Conservation (phyloP, 35 echinoderm and acorn worm species). For the Ophiothrix spiculata region DNA sequence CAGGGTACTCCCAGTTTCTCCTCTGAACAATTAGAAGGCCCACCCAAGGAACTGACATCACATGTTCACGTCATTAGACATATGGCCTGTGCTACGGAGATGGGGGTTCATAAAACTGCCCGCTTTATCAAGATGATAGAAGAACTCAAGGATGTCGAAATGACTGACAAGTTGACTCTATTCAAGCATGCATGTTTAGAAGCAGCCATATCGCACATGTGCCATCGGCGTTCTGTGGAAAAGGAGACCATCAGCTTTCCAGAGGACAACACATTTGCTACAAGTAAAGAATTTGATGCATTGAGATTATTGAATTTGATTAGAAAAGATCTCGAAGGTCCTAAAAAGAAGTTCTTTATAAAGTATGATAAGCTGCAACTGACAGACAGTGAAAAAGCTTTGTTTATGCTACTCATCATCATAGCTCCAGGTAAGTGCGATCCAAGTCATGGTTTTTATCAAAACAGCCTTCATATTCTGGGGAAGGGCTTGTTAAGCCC, state of each 20-base stretch:
- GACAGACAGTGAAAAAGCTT: conserved; percentile 52
- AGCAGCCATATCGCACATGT: background rate
- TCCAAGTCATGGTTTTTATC: background rate
- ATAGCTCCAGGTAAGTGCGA: conserved; percentile 58
- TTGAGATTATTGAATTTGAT: conserved; percentile 2
- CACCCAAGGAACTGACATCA: conserved; percentile 42
- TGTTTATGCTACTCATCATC: conserved; percentile 42
- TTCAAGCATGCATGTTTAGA: conserved; percentile 55
- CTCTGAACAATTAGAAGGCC: conserved; percentile 19
- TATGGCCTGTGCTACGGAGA: conserved; percentile 33
- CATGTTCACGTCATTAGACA: conserved; percentile 36
- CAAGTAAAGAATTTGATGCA: background rate
- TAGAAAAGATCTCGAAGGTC: background rate
- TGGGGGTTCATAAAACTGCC: conserved; percentile 57
- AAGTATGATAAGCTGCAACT: conserved; percentile 34
- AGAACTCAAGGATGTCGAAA: conserved; percentile 23
- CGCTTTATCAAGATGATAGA: conserved; percentile 45
- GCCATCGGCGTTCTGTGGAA: conserved; percentile 8
- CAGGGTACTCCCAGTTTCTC: background rate
- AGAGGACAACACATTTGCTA: conserved; percentile 55
- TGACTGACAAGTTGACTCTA: conserved; percentile 47
- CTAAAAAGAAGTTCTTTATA: conserved; percentile 34
- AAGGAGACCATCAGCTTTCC: conserved; percentile 28
- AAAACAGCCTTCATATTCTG: no score
- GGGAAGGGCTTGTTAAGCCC: no score